These are phyloP conservation scores for Periophthalmus modestus DNA, from an alignment of 2,113 vertebrate species.

Conservation along the genomic window DNA sequence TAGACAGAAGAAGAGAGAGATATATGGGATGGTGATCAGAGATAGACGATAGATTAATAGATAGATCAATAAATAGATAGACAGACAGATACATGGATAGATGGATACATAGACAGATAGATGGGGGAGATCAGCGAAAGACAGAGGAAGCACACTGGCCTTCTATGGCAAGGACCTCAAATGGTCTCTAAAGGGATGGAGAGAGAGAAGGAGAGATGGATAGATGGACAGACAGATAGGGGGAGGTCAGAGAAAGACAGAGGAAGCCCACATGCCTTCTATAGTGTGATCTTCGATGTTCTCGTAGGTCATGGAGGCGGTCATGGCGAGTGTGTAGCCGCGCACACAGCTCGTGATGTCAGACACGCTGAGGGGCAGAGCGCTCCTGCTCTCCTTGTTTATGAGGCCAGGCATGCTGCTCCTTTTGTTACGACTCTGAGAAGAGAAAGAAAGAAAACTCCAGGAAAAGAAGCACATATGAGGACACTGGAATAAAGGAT, in stretches of 20 bases:
- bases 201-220: no score
- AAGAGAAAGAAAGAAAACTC: neutral
- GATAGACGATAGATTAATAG: no score
- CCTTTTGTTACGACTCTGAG: constrained; percentile 51
- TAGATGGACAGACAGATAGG: neutral
- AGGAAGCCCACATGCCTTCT: constrained; percentile 79
- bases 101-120: no score
- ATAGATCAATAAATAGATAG: no score
- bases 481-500: no score
- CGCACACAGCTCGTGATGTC: constrained; percentile 91
- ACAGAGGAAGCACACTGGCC: no score
- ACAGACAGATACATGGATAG: no score
- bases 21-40: no score
- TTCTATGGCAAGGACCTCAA: no score
- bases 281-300: constrained; percentile 88
- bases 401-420: constrained; percentile 89
- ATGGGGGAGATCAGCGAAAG: no score
- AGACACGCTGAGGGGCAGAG: constrained; percentile 84
- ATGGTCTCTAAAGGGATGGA: no score
- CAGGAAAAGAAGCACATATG: neutral
- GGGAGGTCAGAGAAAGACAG: neutral
- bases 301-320: constrained; percentile 89
- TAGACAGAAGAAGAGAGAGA: no score
- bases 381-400: constrained; percentile 77
- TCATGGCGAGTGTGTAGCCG: constrained; percentile 91